phyloP scores from a whole-genome alignment of 1,140 invertebrate species.

The Plectus sambesii region DNA sequence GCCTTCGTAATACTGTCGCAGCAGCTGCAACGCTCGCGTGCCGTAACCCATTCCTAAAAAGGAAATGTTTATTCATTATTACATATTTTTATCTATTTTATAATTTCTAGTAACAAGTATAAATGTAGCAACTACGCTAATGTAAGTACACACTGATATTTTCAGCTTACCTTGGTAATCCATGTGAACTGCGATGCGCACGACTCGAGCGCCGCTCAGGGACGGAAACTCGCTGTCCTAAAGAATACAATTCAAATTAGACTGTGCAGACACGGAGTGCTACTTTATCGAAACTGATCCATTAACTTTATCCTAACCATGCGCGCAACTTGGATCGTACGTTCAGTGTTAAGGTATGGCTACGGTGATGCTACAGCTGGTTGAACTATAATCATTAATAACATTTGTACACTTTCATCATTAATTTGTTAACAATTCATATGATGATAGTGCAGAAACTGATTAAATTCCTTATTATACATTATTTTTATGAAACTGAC shows the following conservation, averaged over 20 bases:
- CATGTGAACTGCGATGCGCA: constrained; percentile 93
- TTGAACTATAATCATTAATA: too few species aligned
- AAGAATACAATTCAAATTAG: constrained; percentile 21
- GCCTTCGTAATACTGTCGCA: constrained; percentile 78
- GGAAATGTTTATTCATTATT: constrained; percentile 18
- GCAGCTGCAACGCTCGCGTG: constrained; percentile 63
- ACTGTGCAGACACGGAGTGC: too few species aligned
- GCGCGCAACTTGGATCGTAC: too few species aligned
- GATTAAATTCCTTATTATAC: too few species aligned
- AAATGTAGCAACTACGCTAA: constrained; percentile 12
- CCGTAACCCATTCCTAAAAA: constrained; percentile 81
- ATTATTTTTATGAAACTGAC: too few species aligned
- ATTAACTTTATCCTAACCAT: too few species aligned
- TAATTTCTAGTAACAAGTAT: constrained; percentile 10
- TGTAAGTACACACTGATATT: constrained; percentile 17
- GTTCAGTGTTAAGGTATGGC: too few species aligned
- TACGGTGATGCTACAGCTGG: too few species aligned
- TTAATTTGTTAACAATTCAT: too few species aligned
- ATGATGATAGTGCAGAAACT: too few species aligned
- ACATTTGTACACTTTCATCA: too few species aligned
- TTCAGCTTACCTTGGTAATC: constrained; percentile 66
- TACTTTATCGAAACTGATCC: too few species aligned
- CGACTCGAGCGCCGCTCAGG: constrained; percentile 75
- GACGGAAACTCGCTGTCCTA: constrained; percentile 83
- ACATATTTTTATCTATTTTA: constrained; percentile 12